Base-by-base conservation (phyloP, 2,888 invertebrate species). In the Scaptomyza polygonia region DNA sequence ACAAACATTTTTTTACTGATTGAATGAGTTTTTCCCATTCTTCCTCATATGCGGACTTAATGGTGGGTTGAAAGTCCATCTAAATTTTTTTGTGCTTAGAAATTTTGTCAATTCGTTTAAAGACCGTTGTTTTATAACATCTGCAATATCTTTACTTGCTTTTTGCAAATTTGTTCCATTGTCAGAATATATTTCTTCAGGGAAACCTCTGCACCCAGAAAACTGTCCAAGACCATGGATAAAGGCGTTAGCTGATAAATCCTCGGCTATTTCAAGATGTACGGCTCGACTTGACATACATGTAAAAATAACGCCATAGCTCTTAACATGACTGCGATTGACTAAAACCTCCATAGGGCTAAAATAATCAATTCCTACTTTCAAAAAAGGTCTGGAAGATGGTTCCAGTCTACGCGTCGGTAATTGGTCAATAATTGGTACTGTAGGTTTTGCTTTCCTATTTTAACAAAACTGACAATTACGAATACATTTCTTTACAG, bases 111-210 rank as follows among this genome's bases (percentile, higher is more conserved):
- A 11, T 11, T 48, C 48, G 9, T 40, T 30, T 12, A 11, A 25
- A 21, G 27, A n/a, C 47, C 56, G 42, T 14, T 56, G 18, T 27
- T 18, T 30, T n/a, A n/a, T n/a, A 40, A 40, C n/a, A 6, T 30
- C 39, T 2, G 9, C n/a, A 12, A 55, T 55, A 11, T 56, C 21
- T 21, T 55, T 47, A n/a, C 14, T 42, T 0, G 47, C 47, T 25
- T 32, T 47, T 40, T 2, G 18, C 6, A 42, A 42, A 12, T 42
- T 42, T 4, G 40, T 42, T 11, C 40, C 16, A 5, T 56, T 56
- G 12, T 47, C 45, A 8, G 47, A 56, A 18, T 42, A 47, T n/a
- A 56, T 40, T 25, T 42, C 40, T 29, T n/a, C n/a, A n/a, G n/a
- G n/a, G n/a, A n/a, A n/a, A n/a, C n/a, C n/a, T n/a, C n/a, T n/a